phyloP scores from a whole-genome alignment of 2,113 vertebrate species.

The Poicephalus gulielmi region DNA sequence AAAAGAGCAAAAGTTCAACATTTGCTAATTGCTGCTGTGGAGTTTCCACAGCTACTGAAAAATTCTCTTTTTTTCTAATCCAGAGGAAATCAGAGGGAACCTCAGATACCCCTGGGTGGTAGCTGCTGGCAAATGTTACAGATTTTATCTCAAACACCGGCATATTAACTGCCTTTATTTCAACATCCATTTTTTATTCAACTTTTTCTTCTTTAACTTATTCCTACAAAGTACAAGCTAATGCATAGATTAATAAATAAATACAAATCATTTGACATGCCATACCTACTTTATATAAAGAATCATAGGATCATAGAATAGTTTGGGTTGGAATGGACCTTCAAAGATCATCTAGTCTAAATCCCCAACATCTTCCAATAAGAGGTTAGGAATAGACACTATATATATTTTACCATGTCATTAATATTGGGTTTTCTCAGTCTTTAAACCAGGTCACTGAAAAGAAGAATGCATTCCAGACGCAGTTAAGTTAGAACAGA shows the following conservation, averaged over 20 bases:
- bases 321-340: background rate
- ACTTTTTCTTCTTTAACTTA: background rate
- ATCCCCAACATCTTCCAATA: background rate
- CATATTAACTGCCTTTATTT: background rate
- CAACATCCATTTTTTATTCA: background rate
- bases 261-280: background rate
- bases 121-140: background rate
- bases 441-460: background rate
- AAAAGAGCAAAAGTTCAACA: background rate
- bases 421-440: background rate
- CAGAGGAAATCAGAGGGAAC: background rate
- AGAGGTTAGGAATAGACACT: background rate
- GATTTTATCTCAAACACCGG: background rate
- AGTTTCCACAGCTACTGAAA: background rate
- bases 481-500: background rate
- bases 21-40: background rate
- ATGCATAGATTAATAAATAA: background rate
- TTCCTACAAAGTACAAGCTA: background rate
- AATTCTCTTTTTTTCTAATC: background rate
- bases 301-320: background rate
- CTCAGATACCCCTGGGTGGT: background rate
- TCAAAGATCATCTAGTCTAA: background rate
- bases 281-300: background rate
- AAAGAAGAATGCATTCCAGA: background rate
- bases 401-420: background rate